Percentiles rank a stretch among this genome's conserved stretches.
Evolutionary conservation across 2,888 invertebrate species (phyloP).

Genomic region (Odontomyia ornata): DNA sequence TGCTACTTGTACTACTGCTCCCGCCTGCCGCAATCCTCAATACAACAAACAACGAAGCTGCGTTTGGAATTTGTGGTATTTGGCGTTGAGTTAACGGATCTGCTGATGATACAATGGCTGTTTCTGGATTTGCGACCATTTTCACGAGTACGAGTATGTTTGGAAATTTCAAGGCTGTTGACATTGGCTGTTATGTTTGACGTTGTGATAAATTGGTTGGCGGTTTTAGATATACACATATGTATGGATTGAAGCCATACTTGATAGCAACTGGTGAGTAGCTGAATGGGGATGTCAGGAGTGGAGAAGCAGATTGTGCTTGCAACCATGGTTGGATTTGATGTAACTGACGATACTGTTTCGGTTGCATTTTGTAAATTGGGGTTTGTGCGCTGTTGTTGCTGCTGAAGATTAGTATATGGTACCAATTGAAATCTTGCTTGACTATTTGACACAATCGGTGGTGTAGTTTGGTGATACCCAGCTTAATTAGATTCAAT

Average conservation of each 20-base stretch:
- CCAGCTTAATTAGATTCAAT: constrained; percentile 54
- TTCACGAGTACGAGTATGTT: too few species aligned
- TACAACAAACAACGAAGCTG: constrained; percentile 52
- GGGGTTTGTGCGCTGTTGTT: constrained; percentile 54
- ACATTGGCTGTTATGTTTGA: not conserved
- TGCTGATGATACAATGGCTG: constrained; percentile 42
- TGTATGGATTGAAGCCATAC: constrained; percentile 55
- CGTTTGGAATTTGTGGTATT: constrained; percentile 50
- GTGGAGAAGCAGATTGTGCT: constrained; percentile 45
- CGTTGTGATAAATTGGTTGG: not conserved
- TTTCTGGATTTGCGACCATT: constrained; percentile 50
- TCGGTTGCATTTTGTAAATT: constrained; percentile 59
- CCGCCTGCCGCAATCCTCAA: too few species aligned
- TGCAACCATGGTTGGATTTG: constrained; percentile 24
- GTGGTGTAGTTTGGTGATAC: too few species aligned
- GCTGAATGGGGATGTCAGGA: constrained; percentile 49
- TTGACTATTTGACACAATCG: constrained; percentile 44
- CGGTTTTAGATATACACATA: constrained; percentile 48
- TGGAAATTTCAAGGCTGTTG: constrained; percentile 25
- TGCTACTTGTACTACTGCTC: too few species aligned
- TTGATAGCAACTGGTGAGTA: constrained; percentile 54
- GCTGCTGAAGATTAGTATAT: constrained; percentile 54
- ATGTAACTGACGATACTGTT: constrained; percentile 36
- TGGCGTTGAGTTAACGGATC: constrained; percentile 29
- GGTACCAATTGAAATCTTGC: constrained; percentile 53